A percentile compares a stretch with the other conserved stretches of the same genome.
Conservation (phyloP, 2,113 vertebrate genomes). For the Semnopithecus entellus region DNA sequence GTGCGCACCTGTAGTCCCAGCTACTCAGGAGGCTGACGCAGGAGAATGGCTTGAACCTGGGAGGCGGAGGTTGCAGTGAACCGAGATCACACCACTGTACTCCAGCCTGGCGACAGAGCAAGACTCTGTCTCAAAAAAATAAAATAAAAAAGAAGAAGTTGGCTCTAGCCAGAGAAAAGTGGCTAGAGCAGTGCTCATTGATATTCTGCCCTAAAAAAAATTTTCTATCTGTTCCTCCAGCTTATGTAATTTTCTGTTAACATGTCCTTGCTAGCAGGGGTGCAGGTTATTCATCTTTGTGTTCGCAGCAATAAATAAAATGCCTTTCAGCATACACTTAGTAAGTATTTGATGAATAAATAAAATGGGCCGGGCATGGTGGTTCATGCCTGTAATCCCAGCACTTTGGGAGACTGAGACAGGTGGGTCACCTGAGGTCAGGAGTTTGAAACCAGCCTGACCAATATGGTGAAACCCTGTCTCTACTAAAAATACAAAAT, state of each 20-base stretch:
- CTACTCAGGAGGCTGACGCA: neutral
- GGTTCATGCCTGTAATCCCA: no score
- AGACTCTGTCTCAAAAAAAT: neutral
- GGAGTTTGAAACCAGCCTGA: no score
- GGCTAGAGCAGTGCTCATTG: neutral
- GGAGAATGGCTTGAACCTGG: neutral
- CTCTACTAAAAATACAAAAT: no score
- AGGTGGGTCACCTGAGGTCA: no score
- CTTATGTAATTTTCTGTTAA: neutral
- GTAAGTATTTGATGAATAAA: neutral
- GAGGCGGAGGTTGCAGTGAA: neutral
- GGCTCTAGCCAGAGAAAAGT: neutral
- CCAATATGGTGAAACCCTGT: no score
- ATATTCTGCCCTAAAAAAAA: neutral
- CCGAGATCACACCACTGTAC: neutral
- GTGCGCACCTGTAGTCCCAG: neutral
- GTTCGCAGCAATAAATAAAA: neutral
- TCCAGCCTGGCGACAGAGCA: neutral
- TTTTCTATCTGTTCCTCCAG: neutral
- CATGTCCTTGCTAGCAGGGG: neutral
- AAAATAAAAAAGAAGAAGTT: neutral
- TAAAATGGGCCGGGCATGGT: no score
- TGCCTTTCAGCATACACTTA: neutral
- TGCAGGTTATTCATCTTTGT: neutral
- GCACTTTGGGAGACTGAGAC: no score